Base-by-base conservation (phyloP, 2,888 invertebrate species). In the Drosophila gaucha region DNA sequence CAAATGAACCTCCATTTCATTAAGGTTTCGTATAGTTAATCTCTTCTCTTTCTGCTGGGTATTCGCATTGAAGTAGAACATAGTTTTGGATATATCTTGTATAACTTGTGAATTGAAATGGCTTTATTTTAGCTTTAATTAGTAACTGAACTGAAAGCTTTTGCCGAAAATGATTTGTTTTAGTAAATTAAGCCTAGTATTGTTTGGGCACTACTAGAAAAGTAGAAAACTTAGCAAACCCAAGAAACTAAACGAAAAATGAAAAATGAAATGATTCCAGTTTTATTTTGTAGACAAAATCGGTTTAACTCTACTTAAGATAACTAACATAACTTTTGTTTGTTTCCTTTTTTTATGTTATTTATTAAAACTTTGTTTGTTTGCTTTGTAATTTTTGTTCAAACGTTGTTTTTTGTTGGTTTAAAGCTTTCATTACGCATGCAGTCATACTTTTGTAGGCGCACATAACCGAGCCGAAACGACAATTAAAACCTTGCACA, bases 361-460 rank as follows among this genome's bases (percentile, higher is more conserved):
- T 33, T 20, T 20, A 2, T 9, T 12, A n/a, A n/a, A n/a, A n/a
- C n/a, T 31, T 12, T 31, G 3, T 31, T 31, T 31, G 31, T 12
- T 31, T 4, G 31, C n/a, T 18, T 43, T 28, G 16, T 6, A 4
- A 20, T 30, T 10, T 31, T 14, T 9, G 1, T 46, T 20, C 16
- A 16, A 28, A 26, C 12, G 26, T 44, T 28, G 28, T 28, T 47
- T 9, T 31, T 22, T 31, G 10, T 73, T 64, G 60, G 51, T 67
- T 67, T 88, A 88, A 88, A 85, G 89, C 87, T 85, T 86, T 75
- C 73, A 80, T 88, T 85, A 69, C 75, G 54, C 74, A 68, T 70
- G 64, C 67, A 63, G 50, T 49, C 71, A 75, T 64, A 55, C 46
- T 71, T 70, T 57, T 63, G 14, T 35, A 75, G 70, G 63, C 56